Evolutionary conservation across 2,797 vertebrate genomes (phyloP), one percentile per base, ranked within the genome.

Genomic region (Peromyscus eremicus): DNA sequence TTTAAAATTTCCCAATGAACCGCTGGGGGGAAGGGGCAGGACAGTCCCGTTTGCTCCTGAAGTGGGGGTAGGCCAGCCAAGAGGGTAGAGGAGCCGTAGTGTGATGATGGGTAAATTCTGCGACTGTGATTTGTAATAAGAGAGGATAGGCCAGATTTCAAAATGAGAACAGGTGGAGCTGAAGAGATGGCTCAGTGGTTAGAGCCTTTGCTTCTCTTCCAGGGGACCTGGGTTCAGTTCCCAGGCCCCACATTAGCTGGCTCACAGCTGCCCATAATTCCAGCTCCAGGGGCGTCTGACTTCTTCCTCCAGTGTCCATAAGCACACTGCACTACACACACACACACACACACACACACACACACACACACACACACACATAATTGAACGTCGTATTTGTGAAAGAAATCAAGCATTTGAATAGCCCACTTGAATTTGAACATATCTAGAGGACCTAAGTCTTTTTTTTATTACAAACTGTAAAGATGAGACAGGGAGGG

Each of bases 361-460:
- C 23, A 71, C n/a, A 71, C 55, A 16, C 17, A 46, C 60, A 66
- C 3, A 34, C 60, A 49, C 81, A 29, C 16, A 46, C 29, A 21
- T 23, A 46, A 49, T 7, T 68, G 32, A 25, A 85, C 68, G 85
- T 49, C 68, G 9, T 34, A 66, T n/a, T 46, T 66, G 40, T 49
- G 92, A 52, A 92, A 23, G 76, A 89, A 97, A 94, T 79, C 46
- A 92, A 84, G 3, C 4, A 81, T 84, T 57, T 89, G 64, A 93
- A 66, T 3, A 84, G 29, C 49, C 37, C 25, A n/a, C 37, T 95
- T 89, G 82, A 82, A 79, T 81, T 16, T 55, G 46, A 93, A 75
- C 29, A 5, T 43, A 73, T 80, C 57, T 70, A 62, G 12, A 75
- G 37, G 43, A 21, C n/a, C 12, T 2, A 21, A 52, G 46, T 29